Evolutionary conservation across 2,888 invertebrate species (phyloP).

Genomic region (Coelogynopora nodosa): DNA sequence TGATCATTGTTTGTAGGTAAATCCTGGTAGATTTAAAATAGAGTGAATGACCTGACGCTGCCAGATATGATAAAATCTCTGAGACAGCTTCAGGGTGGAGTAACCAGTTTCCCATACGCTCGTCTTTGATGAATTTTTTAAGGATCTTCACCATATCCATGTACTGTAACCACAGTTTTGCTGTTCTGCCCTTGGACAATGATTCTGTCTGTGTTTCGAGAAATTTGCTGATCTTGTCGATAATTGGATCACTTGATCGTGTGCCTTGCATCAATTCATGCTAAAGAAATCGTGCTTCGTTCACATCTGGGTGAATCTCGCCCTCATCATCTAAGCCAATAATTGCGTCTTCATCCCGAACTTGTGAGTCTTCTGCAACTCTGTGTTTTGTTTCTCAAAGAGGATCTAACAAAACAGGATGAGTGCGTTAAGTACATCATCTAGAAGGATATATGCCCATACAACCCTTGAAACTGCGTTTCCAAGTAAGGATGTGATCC

Average conservation of each 20-base stretch:
- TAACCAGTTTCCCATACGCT: constrained; percentile 49
- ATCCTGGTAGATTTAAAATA: constrained; percentile 48
- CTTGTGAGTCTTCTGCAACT: neutral
- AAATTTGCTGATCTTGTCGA: neutral
- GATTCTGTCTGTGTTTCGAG: neutral
- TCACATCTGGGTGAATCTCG: neutral
- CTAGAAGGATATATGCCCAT: neutral
- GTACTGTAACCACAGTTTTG: constrained; percentile 16
- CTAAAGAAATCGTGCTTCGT: neutral
- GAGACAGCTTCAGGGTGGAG: constrained; percentile 48
- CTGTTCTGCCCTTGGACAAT: neutral
- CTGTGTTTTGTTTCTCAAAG: neutral
- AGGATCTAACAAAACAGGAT: neutral
- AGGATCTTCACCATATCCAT: constrained; percentile 32
- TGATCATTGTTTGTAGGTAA: constrained; percentile 46
- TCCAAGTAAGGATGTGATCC: neutral
- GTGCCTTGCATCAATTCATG: neutral
- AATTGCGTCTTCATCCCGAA: neutral
- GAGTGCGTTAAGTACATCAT: neutral
- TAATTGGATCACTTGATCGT: neutral
- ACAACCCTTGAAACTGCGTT: neutral
- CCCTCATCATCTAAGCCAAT: neutral
- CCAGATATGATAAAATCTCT: constrained; percentile 50
- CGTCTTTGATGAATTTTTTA: neutral
- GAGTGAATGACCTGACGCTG: constrained; percentile 55